phyloP scores from a whole-genome alignment of 2,113 vertebrate genomes.

The Periophthalmodon schlosseri region DNA sequence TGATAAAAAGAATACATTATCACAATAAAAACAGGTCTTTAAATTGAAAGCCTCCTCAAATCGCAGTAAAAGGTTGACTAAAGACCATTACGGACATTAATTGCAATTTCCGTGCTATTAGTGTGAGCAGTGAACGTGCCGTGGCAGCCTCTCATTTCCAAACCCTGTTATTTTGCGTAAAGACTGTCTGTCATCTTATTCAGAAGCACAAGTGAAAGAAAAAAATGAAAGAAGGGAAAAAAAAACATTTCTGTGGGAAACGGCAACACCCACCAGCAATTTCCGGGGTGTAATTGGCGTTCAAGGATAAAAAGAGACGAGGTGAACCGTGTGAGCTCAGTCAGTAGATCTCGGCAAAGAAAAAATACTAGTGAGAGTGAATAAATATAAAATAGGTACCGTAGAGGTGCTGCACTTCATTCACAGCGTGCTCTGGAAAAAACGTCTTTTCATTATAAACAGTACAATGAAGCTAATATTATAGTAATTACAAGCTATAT shows the following conservation, averaged over 20 bases:
- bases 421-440: conserved; percentile 10
- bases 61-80: conserved; percentile 88
- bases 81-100: conserved; percentile 95
- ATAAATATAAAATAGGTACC: conserved; percentile 18
- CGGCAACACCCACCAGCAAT: conserved; percentile 91
- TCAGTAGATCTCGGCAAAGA: conserved; percentile 46
- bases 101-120: conserved; percentile 93
- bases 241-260: conserved; percentile 88
- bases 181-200: conserved; percentile 94
- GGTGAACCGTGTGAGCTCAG: conserved; percentile 78
- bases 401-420: conserved; percentile 26
- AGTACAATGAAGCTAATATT: conserved; percentile 13
- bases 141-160: conserved; percentile 97
- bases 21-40: conserved; percentile 80
- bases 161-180: conserved; percentile 98
- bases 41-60: conserved; percentile 85
- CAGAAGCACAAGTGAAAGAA: conserved; percentile 53
- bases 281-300: conserved; percentile 94
- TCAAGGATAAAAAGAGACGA: conserved; percentile 73
- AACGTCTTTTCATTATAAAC: conserved; percentile 28
- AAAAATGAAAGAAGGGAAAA: conserved; percentile 31
- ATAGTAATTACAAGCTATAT: conserved; percentile 5
- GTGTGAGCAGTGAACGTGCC: conserved; percentile 79
- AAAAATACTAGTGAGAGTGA: conserved; percentile 37
- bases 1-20: conserved; percentile 89